A percentile compares a stretch with the other conserved stretches of the same genome.
Conservation (phyloP, 2,797 vertebrate genomes). For the Malurus splendens region DNA sequence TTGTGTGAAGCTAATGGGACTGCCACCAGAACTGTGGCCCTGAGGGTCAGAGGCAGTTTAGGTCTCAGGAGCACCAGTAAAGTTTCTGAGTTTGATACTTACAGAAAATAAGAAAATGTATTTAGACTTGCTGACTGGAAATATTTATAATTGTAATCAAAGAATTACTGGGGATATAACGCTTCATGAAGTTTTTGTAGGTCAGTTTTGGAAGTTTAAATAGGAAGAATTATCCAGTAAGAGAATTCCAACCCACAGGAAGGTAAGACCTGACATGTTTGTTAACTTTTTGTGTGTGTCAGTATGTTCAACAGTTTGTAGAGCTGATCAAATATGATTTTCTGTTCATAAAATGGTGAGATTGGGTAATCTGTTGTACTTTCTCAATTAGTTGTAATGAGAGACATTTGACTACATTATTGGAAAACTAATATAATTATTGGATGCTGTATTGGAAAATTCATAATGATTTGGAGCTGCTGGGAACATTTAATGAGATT, state of each 20-base stretch:
- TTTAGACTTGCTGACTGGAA: background rate
- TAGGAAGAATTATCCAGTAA: background rate
- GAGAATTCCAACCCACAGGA: background rate
- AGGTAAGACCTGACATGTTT: background rate
- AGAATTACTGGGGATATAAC: background rate
- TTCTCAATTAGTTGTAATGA: conserved; percentile 41
- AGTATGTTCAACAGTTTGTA: background rate
- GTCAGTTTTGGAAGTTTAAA: background rate
- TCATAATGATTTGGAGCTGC: conserved; percentile 44
- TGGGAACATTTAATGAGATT: conserved; percentile 63
- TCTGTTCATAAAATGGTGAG: background rate
- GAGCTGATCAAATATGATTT: background rate
- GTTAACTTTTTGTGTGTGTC: background rate
- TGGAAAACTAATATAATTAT: conserved; percentile 57
- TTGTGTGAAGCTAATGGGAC: background rate
- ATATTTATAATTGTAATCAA: background rate
- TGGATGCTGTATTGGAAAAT: conserved; percentile 11
- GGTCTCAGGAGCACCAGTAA: background rate
- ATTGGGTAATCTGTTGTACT: background rate
- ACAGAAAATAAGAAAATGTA: background rate
- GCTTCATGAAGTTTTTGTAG: background rate
- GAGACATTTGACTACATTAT: conserved; percentile 51
- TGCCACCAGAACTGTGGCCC: background rate
- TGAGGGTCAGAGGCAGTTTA: background rate
- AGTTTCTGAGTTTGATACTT: background rate